A percentile compares a stretch with the other conserved stretches of the same genome.
Conservation (phyloP, 2,797 vertebrate genomes). For the Hoplostethus atlanticus region DNA sequence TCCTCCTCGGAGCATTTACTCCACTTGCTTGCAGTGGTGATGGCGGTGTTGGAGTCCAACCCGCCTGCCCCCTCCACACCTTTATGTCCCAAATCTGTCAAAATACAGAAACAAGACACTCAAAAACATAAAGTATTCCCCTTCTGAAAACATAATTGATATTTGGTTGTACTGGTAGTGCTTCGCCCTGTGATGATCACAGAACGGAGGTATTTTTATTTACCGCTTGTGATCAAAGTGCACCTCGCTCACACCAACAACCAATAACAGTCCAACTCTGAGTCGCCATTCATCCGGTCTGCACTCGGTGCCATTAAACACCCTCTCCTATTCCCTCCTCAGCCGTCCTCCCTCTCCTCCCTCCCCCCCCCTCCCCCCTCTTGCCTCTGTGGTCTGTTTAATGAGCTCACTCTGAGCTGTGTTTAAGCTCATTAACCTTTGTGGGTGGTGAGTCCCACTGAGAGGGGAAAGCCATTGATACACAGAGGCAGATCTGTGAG, state of each 20-base stretch:
- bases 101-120: no score
- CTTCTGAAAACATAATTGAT: background rate
- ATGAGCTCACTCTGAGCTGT: slow-evolving; percentile 83
- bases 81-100: no score
- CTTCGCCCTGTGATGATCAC: no score
- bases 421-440: slow-evolving; percentile 87
- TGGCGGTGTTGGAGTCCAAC: slow-evolving; percentile 8
- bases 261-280: slow-evolving; percentile 27
- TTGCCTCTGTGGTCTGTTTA: slow-evolving; percentile 76
- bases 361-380: slow-evolving; percentile 38
- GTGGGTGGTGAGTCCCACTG: slow-evolving; percentile 76
- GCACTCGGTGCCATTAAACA: background rate
- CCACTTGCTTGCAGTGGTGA: background rate
- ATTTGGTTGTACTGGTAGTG: no score
- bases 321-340: slow-evolving; percentile 33
- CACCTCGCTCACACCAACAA: no score
- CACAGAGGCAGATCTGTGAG: slow-evolving; percentile 54
- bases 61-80: slow-evolving; percentile 31
- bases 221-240: no score
- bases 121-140: background rate
- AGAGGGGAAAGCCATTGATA: slow-evolving; percentile 75
- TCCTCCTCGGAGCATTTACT: background rate
- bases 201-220: no score
- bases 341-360: slow-evolving; percentile 39
- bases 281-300: no score